These are phyloP conservation scores for Protobothrops mucrosquamatus DNA, from an alignment of 2,113 vertebrate species.

Conservation along the genomic window DNA sequence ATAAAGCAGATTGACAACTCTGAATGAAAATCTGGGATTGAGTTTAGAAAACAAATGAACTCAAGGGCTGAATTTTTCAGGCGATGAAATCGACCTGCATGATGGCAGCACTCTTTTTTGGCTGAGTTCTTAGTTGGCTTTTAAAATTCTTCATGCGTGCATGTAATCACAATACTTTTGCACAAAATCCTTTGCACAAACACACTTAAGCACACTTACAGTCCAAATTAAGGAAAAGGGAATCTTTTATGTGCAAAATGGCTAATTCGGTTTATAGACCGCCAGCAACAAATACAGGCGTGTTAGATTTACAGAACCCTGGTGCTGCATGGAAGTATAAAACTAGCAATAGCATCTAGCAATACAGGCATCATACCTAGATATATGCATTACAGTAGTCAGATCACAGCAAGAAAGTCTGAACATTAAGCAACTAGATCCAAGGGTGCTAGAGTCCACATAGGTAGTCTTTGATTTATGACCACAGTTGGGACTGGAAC, in stretches of 20 bases:
- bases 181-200: slow-evolving; percentile 32
- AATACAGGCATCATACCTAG: neutral
- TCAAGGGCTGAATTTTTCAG: slow-evolving; percentile 32
- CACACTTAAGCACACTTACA: slow-evolving; percentile 24
- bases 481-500: neutral
- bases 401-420: neutral
- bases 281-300: neutral
- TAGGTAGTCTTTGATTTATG: neutral
- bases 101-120: neutral
- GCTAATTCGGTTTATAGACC: slow-evolving; percentile 14
- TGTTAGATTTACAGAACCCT: neutral
- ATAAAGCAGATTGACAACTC: slow-evolving; percentile 47
- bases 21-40: slow-evolving; percentile 50
- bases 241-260: neutral
- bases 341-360: neutral
- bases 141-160: slow-evolving; percentile 12
- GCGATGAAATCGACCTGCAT: neutral
- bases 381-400: neutral
- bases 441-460: neutral
- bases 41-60: slow-evolving; percentile 42
- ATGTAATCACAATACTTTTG: slow-evolving; percentile 41
- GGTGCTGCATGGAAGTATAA: neutral
- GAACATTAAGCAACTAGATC: neutral
- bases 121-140: slow-evolving; percentile 31
- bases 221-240: slow-evolving; percentile 32